A percentile compares a stretch with the other conserved stretches of the same genome.
These are phyloP conservation scores for Amyelois transitella DNA, from an alignment of 1,140 invertebrate species.

Conservation along the genomic window DNA sequence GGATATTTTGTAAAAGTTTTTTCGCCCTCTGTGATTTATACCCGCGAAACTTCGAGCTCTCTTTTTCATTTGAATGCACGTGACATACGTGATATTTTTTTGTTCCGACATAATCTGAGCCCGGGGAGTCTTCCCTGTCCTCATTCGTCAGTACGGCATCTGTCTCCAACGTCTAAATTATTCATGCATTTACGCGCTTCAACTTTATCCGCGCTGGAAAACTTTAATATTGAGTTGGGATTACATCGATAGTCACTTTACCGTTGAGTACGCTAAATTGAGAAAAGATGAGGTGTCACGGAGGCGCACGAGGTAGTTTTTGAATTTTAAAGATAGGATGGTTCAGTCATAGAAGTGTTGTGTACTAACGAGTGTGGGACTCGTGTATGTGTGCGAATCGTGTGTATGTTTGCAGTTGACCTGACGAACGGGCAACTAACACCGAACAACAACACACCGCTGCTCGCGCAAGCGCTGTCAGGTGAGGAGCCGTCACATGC, in stretches of 20 bases:
- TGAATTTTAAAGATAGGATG: constrained; percentile 36
- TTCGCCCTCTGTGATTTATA: constrained; percentile 73
- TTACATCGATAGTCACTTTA: constrained; percentile 47
- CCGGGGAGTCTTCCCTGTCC: constrained; percentile 42
- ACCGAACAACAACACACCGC: constrained; percentile 94
- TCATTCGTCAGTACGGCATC: constrained; percentile 56
- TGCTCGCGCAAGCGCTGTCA: constrained; percentile 95
- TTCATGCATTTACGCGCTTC: constrained; percentile 63
- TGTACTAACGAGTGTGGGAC: constrained; percentile 53
- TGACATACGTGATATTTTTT: constrained; percentile 71
- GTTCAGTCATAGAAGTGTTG: constrained; percentile 69
- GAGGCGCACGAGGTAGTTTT: constrained; percentile 12
- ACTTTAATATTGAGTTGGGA: constrained; percentile 47
- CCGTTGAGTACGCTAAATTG: constrained; percentile 37
- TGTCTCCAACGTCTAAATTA: constrained; percentile 61
- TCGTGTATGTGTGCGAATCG: constrained; percentile 62
- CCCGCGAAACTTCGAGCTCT: constrained; percentile 68
- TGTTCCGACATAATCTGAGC: constrained; percentile 61
- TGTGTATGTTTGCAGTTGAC: constrained; percentile 89
- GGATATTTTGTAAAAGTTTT: constrained; percentile 75
- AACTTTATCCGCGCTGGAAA: constrained; percentile 39
- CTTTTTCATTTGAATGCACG: constrained; percentile 73
- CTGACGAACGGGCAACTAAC: constrained; percentile 95
- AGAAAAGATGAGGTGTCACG: constrained; percentile 28
- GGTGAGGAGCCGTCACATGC: constrained; percentile 77